Evolutionary conservation across 1,140 invertebrate genomes (phyloP), one percentile per base, ranked within the genome.

Genomic region (Probaryconus sp.): DNA sequence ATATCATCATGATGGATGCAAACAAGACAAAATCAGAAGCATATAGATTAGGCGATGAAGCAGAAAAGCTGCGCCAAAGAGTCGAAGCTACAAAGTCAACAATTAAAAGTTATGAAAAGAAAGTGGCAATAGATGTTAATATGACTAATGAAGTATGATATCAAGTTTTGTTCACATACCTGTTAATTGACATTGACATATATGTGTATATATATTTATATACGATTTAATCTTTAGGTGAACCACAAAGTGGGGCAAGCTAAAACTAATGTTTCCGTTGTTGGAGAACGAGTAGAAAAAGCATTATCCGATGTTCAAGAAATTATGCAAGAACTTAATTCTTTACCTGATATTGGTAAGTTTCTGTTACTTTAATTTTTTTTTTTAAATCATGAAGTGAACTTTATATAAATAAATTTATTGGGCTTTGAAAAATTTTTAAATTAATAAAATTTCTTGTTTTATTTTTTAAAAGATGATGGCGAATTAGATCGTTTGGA

Each of bases 241-340:
- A 89, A 92, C 72, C 88, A 90, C 71, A 89, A 95, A 91, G 96
- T 97, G 9, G 95, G 95, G 24, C 91, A 95, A 89, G 95, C 96
- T 1, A 95, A 95, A 82, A 94, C 91, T 10, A 93, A 93, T 61
- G 94, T 96, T 0, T 87, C 90, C 35, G 91, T 94, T 72, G 94
- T 95, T 0, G 91, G 92, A 26, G 91, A 92, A 58, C 93, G 94
- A 88, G 95, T 98, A 0, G 88, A 92, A 5, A 93, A 95, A 79
- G 94, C 96, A 5, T 84, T 96, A 13, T 88, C 90, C 5, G 93
- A 95, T 43, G 90, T 98, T 2, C 90, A 93, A 38, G 91, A 92
- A 42, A 98, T 98, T 51, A 91, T 94, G 65, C 90, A 92, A 24
- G 92, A 96, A 69, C 87, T 98, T 1, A 90, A 93, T 64, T 94